A percentile compares a stretch with the other conserved stretches of the same genome.
phyloP scores from a whole-genome alignment of 2,797 vertebrate species.

The Galaxias olidus region DNA sequence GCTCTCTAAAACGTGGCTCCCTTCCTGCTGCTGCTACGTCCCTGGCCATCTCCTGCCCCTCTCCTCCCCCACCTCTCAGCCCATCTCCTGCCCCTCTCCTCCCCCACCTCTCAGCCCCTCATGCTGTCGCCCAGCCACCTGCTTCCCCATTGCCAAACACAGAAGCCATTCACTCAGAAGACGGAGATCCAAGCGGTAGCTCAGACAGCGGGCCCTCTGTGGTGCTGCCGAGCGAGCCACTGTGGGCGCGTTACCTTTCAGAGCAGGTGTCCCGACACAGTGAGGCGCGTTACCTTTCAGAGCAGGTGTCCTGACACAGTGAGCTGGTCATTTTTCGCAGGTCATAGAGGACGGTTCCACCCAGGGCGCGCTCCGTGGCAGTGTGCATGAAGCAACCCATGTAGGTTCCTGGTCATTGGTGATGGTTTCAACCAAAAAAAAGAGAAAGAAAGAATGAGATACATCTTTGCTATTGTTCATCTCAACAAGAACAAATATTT shows the following conservation, averaged over 20 bases:
- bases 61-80: slow-evolving; percentile 20
- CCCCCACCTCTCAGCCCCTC: slow-evolving; percentile 44
- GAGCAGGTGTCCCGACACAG: slow-evolving; percentile 94
- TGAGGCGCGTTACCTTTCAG: slow-evolving; percentile 87
- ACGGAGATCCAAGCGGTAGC: slow-evolving; percentile 54
- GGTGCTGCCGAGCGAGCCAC: slow-evolving; percentile 27
- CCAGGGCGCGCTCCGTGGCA: slow-evolving; percentile 82
- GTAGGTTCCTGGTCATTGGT: slow-evolving; percentile 83
- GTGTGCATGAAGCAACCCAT: slow-evolving; percentile 89
- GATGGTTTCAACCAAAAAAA: neutral
- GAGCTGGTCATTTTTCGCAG: slow-evolving; percentile 93
- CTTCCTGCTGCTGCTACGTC: neutral
- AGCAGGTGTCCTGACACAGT: slow-evolving; percentile 93
- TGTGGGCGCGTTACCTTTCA: slow-evolving; percentile 59
- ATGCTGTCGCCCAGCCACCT: slow-evolving; percentile 72
- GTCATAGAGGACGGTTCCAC: slow-evolving; percentile 91
- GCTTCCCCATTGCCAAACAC: slow-evolving; percentile 65
- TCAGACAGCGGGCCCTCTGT: slow-evolving; percentile 66
- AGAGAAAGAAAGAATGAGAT: slow-evolving; percentile 12
- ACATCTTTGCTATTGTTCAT: no score
- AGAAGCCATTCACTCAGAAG: slow-evolving; percentile 65
- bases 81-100: slow-evolving; percentile 6
- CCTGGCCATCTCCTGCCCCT: slow-evolving; percentile 32
- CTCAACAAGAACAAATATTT: no score
- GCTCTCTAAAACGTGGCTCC: neutral